Conservation (phyloP, 2,888 invertebrate species). For the Blomia tropicalis region DNA sequence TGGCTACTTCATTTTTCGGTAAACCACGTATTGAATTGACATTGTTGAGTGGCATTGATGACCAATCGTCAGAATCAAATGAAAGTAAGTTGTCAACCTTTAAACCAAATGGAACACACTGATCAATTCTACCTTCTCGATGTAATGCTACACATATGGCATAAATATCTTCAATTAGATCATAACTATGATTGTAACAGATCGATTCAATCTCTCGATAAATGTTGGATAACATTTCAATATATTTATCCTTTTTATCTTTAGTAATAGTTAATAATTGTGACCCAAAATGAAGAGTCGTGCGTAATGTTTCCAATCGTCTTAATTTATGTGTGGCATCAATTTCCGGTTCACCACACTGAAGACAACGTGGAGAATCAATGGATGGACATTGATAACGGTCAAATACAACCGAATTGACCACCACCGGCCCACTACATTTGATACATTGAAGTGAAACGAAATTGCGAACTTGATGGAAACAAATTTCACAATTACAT, state of each 20-base stretch:
- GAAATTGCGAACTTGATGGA: background rate
- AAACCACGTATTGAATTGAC: too few species aligned
- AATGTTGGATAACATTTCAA: background rate
- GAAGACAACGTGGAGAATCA: background rate
- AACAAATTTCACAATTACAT: background rate
- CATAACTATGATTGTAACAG: background rate
- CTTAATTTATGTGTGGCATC: background rate
- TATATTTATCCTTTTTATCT: background rate
- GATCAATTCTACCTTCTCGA: background rate
- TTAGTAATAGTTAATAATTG: background rate
- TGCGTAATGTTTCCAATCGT: background rate
- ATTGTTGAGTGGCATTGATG: background rate
- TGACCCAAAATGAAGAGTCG: background rate
- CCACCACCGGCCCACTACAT: background rate
- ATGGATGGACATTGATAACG: too few species aligned
- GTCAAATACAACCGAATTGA: background rate
- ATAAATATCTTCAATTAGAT: background rate
- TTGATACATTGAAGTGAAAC: background rate
- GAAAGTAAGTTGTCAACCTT: background rate
- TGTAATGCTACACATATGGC: background rate
- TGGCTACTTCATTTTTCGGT: background rate
- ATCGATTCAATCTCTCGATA: background rate
- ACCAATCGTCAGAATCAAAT: background rate
- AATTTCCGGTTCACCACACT: background rate
- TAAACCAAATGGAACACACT: background rate